Conservation (phyloP, 92 coral and sea anemone species). For the Phymanthus crucifer region DNA sequence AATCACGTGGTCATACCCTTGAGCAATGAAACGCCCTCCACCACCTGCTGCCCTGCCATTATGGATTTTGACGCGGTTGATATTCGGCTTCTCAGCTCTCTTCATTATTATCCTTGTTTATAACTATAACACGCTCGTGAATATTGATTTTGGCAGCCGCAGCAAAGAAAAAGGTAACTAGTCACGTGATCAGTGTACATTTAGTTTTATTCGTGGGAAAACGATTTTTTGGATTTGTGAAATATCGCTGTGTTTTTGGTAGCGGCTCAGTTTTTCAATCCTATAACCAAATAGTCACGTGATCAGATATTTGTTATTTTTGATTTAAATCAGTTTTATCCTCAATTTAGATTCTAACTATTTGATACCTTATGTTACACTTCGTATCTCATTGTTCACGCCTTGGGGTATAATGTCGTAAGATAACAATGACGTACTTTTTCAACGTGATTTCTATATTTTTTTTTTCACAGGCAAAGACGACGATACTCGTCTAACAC, state of each 20-base stretch:
- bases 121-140: conserved; percentile 18
- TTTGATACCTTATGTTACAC: no score
- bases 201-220: no score
- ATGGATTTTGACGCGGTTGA: conserved; percentile 8
- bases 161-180: conserved; percentile 5
- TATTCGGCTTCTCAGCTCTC: conserved; percentile 4
- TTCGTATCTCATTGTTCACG: no score
- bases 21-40: background rate
- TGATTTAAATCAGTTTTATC: no score
- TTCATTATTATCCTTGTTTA: conserved; percentile 15
- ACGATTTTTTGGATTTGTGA: no score
- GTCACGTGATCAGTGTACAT: background rate
- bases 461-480: background rate
- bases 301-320: no score
- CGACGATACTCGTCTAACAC: background rate
- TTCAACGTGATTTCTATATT: background rate
- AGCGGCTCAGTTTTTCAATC: no score
- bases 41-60: background rate
- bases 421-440: no score
- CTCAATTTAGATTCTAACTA: no score
- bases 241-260: no score
- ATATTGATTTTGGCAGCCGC: background rate
- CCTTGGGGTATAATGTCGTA: no score
- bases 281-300: no score
- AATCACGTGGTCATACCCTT: background rate